Conservation (phyloP, 2,113 vertebrate species). For the Genyomyrus donnyi region DNA sequence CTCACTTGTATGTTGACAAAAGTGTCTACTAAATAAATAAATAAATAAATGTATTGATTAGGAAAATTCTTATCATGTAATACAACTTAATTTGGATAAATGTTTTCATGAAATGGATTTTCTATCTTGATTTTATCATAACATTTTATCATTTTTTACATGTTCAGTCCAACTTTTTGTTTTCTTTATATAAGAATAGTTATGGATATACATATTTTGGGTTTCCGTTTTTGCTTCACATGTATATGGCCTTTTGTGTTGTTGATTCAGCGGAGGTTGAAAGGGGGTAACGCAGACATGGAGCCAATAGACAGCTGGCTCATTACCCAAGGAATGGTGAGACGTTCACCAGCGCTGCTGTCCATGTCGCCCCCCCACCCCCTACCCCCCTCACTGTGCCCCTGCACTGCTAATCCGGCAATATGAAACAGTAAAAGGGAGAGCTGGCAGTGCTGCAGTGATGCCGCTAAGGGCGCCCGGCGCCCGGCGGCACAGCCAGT, state of each 20-base stretch:
- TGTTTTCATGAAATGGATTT: not conserved
- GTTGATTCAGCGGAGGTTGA: conserved; percentile 87
- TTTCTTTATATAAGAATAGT: not conserved
- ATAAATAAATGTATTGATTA: not conserved
- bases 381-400: conserved; percentile 25
- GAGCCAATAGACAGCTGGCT: conserved; percentile 99
- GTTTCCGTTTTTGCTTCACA: not conserved
- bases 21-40: not conserved
- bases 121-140: not conserved
- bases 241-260: conserved; percentile 67
- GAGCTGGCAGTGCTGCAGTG: not conserved
- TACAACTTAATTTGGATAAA: not conserved
- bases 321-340: conserved; percentile 99
- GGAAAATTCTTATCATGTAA: not conserved
- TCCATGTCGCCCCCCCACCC: conserved; percentile 43
- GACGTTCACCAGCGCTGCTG: conserved; percentile 64
- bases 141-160: not conserved
- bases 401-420: conserved; percentile 21
- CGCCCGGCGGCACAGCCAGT: not conserved
- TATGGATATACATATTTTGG: not conserved
- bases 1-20: not conserved
- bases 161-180: not conserved
- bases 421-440: conserved; percentile 23
- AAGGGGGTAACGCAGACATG: conserved; percentile 84
- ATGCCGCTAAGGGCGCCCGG: not conserved